Base-by-base conservation (phyloP, 2,113 vertebrate genomes). In the Steatornis caripensis region DNA sequence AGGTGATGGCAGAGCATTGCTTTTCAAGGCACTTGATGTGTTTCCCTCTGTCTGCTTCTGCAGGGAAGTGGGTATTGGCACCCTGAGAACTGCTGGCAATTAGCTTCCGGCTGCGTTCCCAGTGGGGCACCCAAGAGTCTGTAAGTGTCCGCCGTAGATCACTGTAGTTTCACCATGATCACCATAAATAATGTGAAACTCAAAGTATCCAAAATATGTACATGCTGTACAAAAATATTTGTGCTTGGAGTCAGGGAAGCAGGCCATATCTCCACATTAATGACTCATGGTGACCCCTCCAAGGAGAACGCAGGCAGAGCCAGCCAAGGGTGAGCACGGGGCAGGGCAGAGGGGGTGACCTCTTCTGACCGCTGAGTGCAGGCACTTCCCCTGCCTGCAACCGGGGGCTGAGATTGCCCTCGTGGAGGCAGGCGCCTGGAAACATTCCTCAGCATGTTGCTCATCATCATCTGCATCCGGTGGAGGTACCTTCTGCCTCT, bases 241-340 rank as follows among this genome's bases (percentile, higher is more conserved):
- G 0, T 48, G 17, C n/a, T 54, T 76, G 32, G n/a, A 43, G 30
- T 39, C 6, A 16, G 74, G 27, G 27, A 41, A 45, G 49, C 19
- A 48, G 49, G 9, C 24, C 46, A 72, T 27, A 22, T 65, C 10
- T 49, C 10, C 17, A 11, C 3, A 2, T 60, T 27, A 55, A n/a
- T 0, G 12, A n/a, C 27, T 76, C 30, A n/a, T 1, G 4, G n/a
- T 46, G 45, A 39, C 12, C 20, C 4, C 12, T 51, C 48, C 17
- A 45, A 39, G 58, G 46, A 66, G 45, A 29, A 27, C 0, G 1
- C 6, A 41, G 39, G 46, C 11, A 58, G 57, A 77, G 17, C 34
- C 45, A 43, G 34, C 24, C 19, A 37, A 37, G 46, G 21, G 12
- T 0, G 1, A 26, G 37, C 51, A 43, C 0, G 1, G 23, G 27